Evolutionary conservation across 2,888 invertebrate genomes (phyloP).

Genomic region (Onthophagus sagittarius): DNA sequence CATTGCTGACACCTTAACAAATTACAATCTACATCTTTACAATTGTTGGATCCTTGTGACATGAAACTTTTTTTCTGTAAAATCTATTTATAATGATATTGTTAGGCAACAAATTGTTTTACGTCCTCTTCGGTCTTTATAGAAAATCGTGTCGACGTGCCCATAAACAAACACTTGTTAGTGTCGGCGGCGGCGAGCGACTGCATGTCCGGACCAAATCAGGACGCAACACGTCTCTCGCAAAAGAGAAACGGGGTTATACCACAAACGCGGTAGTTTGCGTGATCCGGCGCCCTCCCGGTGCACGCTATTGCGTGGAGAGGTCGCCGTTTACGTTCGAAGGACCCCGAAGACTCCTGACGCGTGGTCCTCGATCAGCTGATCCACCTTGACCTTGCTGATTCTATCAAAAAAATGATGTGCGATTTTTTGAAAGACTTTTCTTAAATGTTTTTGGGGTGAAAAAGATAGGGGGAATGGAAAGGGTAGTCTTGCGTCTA

Average conservation of each 20-base stretch:
- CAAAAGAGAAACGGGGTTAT: constrained; percentile 11
- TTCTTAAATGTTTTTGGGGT: not conserved
- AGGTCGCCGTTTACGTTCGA: constrained; percentile 41
- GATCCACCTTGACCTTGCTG: constrained; percentile 26
- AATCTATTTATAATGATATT: not conserved
- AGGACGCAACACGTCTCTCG: constrained; percentile 18
- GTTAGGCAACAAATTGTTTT: not conserved
- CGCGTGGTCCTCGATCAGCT: constrained; percentile 34
- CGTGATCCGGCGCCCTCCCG: constrained; percentile 36
- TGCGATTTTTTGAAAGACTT: not conserved
- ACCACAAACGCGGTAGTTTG: constrained; percentile 25
- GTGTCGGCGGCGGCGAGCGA: constrained; percentile 13
- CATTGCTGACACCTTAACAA: too few relatives aligned
- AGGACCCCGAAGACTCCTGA: constrained; percentile 31
- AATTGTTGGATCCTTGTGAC: not conserved
- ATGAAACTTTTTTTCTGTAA: not conserved
- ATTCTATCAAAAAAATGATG: constrained; percentile 16
- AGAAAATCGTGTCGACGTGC: constrained; percentile 5
- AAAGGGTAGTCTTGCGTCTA: not conserved
- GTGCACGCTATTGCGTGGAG: constrained; percentile 45
- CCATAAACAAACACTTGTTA: constrained; percentile 21
- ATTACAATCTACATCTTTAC: too few relatives aligned
- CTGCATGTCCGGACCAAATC: constrained; percentile 25
- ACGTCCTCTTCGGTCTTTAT: not conserved
- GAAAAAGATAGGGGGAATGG: not conserved